These are phyloP conservation scores for Rhea pennata DNA, from an alignment of 2,113 vertebrate species.

Conservation along the genomic window DNA sequence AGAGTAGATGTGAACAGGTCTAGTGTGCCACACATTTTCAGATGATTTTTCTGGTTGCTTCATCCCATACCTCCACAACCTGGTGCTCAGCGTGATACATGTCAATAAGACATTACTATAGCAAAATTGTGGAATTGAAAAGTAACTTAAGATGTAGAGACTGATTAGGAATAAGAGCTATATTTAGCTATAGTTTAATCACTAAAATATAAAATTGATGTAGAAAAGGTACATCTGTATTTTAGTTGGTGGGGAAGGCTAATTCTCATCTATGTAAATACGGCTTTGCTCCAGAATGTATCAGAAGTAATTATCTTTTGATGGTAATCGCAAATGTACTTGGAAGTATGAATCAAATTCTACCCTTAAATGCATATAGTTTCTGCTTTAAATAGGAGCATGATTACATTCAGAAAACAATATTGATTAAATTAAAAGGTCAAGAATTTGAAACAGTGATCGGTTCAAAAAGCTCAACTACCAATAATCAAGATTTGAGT, in stretches of 20 bases:
- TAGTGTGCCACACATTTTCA: background rate
- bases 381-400: background rate
- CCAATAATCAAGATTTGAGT: background rate
- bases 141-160: background rate
- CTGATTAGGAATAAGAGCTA: background rate
- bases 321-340: background rate
- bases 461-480: background rate
- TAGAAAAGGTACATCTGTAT: background rate
- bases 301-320: background rate
- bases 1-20: background rate
- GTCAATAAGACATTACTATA: background rate
- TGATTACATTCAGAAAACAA: background rate
- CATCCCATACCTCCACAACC: background rate
- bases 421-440: background rate
- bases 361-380: background rate
- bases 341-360: background rate
- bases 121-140: background rate
- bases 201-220: background rate
- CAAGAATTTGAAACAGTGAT: background rate
- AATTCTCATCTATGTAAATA: background rate
- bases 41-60: background rate
- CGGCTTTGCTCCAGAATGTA: background rate
- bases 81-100: background rate
- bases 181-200: background rate
- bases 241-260: background rate